Evolutionary conservation across 1,140 invertebrate species (phyloP).

Genomic region (Bicyclus anynana): DNA sequence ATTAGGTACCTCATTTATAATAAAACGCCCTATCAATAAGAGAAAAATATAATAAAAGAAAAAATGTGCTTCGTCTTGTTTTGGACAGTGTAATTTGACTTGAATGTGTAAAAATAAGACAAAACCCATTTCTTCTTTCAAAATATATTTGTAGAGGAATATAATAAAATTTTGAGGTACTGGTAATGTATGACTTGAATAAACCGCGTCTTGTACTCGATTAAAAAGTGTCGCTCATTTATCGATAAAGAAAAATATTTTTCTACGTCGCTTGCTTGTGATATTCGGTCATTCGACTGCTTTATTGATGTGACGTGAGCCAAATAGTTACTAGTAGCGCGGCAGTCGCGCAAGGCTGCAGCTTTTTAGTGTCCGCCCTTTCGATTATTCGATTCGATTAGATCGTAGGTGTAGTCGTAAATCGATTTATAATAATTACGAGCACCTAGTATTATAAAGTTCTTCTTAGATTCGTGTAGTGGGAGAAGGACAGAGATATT

Average conservation of each 20-base stretch:
- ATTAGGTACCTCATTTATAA: neutral
- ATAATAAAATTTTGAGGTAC: too few relatives aligned
- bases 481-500: slow-evolving; percentile 14
- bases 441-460: slow-evolving; percentile 30
- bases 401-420: slow-evolving; percentile 46
- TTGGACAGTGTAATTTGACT: neutral
- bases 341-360: slow-evolving; percentile 46
- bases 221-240: neutral
- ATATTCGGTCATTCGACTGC: slow-evolving; percentile 11
- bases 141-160: too few relatives aligned
- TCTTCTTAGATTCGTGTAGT: slow-evolving; percentile 11
- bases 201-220: neutral
- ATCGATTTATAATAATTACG: slow-evolving; percentile 24
- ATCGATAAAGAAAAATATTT: slow-evolving; percentile 48
- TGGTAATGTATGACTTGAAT: neutral
- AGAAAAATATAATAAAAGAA: too few relatives aligned
- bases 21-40: too few relatives aligned
- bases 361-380: slow-evolving; percentile 45
- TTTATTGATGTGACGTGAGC: slow-evolving; percentile 21
- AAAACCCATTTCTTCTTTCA: too few relatives aligned
- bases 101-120: neutral
- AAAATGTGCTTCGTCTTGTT: neutral
- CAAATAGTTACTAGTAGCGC: slow-evolving; percentile 24
- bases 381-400: slow-evolving; percentile 16
- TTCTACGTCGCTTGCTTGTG: slow-evolving; percentile 55